Percentiles rank a stretch among this genome's conserved stretches.
Evolutionary conservation across 2,113 vertebrate species (phyloP).

Genomic region (Corvus hawaiiensis): DNA sequence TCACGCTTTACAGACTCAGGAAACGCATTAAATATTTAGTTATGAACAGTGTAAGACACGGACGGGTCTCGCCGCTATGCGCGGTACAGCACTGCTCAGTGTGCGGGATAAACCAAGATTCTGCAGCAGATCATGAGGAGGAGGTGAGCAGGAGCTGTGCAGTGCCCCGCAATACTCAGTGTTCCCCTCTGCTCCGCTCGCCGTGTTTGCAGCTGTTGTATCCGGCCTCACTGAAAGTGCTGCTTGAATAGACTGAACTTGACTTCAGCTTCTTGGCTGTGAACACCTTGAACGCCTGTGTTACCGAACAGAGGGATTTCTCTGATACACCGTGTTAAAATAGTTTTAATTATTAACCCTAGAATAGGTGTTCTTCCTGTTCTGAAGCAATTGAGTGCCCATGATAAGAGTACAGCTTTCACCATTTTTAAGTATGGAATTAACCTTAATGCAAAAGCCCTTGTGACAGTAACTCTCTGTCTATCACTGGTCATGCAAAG

Average conservation of each 20-base stretch:
- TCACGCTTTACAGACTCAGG: neutral
- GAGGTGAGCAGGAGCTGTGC: neutral
- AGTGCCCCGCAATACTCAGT: rapidly evolving
- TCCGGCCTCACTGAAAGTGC: neutral
- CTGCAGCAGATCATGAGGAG: neutral
- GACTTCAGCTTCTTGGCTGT: neutral
- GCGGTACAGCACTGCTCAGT: neutral
- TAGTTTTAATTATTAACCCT: neutral
- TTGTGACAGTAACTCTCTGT: neutral
- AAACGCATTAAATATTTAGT: neutral
- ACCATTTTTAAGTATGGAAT: neutral
- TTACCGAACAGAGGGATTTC: neutral
- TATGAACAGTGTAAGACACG: rapidly evolving
- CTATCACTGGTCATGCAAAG: neutral
- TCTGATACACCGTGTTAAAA: neutral
- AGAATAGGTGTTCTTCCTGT: neutral
- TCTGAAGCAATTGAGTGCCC: neutral
- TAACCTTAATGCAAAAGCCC: neutral
- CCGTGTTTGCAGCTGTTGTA: rapidly evolving
- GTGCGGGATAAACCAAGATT: neutral
- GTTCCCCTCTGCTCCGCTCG: neutral
- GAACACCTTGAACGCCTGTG: neutral
- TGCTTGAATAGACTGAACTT: rapidly evolving
- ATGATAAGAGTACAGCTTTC: neutral
- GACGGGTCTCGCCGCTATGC: neutral